Evolutionary conservation across 2,888 invertebrate species (phyloP).

Genomic region (Ochropleura plecta): DNA sequence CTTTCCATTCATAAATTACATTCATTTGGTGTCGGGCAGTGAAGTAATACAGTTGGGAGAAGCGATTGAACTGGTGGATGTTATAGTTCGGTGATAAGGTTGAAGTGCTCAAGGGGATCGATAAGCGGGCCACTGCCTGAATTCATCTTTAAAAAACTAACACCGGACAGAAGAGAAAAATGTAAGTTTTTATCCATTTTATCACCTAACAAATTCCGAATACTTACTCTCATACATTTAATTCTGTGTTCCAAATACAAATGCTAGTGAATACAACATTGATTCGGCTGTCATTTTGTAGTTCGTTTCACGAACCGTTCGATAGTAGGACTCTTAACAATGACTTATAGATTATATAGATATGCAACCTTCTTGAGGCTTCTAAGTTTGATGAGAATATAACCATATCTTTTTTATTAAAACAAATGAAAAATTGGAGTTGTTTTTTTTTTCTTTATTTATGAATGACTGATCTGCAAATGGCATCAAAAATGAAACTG

Average conservation of each 20-base stretch:
- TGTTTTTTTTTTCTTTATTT: neutral
- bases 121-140: conserved; percentile 54
- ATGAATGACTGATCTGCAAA: neutral
- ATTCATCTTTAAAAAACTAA: conserved; percentile 35
- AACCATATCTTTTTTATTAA: conserved; percentile 8
- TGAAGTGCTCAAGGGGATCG: conserved; percentile 58
- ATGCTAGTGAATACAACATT: neutral
- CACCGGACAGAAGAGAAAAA: conserved; percentile 58
- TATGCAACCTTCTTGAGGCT: conserved; percentile 38
- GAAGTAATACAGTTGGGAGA: conserved; percentile 77
- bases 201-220: neutral
- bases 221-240: neutral
- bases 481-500: neutral
- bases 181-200: conserved; percentile 62
- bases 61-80: conserved; percentile 72
- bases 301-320: conserved; percentile 33
- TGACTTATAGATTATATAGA: conserved; percentile 46
- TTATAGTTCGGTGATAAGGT: conserved; percentile 58
- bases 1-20: conserved; percentile 87
- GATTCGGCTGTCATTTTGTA: conserved; percentile 10
- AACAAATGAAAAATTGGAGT: too few relatives aligned
- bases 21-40: conserved; percentile 85
- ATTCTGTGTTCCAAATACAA: neutral
- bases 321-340: conserved; percentile 41
- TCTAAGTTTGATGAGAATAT: conserved; percentile 6